Evolutionary conservation across 2,113 vertebrate genomes (phyloP).

Genomic region (Urocolius indicus): DNA sequence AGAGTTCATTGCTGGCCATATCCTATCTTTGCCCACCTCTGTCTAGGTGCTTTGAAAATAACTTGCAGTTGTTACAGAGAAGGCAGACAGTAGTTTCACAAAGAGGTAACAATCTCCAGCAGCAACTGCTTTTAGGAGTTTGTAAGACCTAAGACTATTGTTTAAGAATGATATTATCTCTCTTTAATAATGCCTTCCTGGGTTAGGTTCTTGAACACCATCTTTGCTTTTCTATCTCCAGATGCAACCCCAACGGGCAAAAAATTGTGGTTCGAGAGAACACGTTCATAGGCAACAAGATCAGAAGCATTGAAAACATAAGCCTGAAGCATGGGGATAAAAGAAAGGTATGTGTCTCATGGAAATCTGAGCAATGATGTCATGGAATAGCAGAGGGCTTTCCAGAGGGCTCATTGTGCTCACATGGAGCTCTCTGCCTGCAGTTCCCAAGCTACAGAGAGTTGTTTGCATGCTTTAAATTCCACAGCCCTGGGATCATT

Average conservation of each 20-base stretch:
- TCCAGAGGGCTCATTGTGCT: background rate
- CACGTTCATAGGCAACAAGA: constrained; percentile 3
- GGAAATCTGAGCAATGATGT: background rate
- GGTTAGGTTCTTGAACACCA: background rate
- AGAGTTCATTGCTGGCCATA: background rate
- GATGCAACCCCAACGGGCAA: constrained; percentile 34
- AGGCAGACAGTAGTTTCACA: background rate
- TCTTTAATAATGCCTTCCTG: background rate
- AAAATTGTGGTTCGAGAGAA: constrained; percentile 37
- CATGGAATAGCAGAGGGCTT: background rate
- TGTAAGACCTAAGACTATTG: background rate
- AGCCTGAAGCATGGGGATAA: background rate
- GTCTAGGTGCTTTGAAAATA: background rate
- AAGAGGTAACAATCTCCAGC: background rate
- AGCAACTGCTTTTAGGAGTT: background rate
- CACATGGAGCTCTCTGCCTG: background rate
- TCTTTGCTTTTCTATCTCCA: constrained; percentile 27
- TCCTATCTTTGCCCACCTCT: background rate
- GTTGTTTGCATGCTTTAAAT: constrained; percentile 50
- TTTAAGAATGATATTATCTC: background rate
- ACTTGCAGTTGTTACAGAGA: background rate
- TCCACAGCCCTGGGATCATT: constrained; percentile 57
- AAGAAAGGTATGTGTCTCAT: constrained; percentile 36
- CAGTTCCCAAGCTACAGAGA: constrained; percentile 27
- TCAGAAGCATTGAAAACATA: constrained; percentile 52